These are phyloP conservation scores for Electrophaes corylata DNA, from an alignment of 2,888 invertebrate genomes.

Conservation along the genomic window DNA sequence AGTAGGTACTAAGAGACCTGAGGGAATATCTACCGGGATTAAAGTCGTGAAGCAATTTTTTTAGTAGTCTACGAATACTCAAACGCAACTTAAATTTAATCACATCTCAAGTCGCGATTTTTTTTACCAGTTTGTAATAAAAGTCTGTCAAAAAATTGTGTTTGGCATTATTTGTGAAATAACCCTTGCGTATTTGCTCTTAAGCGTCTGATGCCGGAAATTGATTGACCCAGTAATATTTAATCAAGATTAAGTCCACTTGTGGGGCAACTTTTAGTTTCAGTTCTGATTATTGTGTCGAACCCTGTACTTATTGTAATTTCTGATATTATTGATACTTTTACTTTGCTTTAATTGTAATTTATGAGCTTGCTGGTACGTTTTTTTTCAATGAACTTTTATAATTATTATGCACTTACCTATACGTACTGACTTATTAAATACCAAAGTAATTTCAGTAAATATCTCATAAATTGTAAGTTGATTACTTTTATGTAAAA, in stretches of 20 bases:
- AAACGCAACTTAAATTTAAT: no score
- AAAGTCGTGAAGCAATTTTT: no score
- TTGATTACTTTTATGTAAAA: slow-evolving; percentile 16
- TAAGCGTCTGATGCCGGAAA: slow-evolving; percentile 57
- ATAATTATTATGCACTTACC: slow-evolving; percentile 21
- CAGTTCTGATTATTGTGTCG: slow-evolving; percentile 40
- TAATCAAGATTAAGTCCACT: slow-evolving; percentile 49
- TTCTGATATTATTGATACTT: slow-evolving; percentile 32
- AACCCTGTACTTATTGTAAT: slow-evolving; percentile 32
- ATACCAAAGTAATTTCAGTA: slow-evolving; percentile 27
- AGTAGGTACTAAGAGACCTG: no score
- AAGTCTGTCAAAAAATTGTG: not conserved
- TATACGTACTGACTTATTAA: slow-evolving; percentile 13
- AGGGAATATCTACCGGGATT: no score
- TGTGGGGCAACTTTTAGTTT: slow-evolving; percentile 53
- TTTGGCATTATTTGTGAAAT: not conserved
- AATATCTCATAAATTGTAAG: slow-evolving; percentile 18
- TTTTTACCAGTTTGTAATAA: no score
- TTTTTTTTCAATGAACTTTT: slow-evolving; percentile 29
- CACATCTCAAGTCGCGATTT: no score
- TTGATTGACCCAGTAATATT: slow-evolving; percentile 65
- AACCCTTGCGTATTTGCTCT: slow-evolving; percentile 10
- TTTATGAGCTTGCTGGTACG: slow-evolving; percentile 21
- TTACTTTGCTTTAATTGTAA: slow-evolving; percentile 33
- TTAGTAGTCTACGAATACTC: no score